A percentile compares a stretch with the other conserved stretches of the same genome.
These are phyloP conservation scores for Mactra quadrangularis DNA, from an alignment of 1,140 invertebrate species.

Conservation along the genomic window DNA sequence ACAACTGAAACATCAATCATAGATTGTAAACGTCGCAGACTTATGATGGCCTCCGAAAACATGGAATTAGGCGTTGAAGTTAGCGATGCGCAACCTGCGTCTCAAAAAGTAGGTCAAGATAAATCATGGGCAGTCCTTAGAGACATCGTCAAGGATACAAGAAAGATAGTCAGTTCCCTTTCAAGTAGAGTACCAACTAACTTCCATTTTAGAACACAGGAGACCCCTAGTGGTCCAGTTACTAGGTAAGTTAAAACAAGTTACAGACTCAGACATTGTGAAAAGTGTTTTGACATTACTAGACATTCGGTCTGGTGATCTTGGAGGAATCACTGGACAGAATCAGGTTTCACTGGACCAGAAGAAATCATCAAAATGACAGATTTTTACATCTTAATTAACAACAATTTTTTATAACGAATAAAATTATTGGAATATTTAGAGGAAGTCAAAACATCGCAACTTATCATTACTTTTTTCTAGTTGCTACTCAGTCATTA, in stretches of 20 bases:
- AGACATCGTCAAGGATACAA: constrained; percentile 91
- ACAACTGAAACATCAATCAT: constrained; percentile 22
- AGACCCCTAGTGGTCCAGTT: constrained; percentile 83
- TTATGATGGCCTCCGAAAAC: constrained; percentile 74
- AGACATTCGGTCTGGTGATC: too few species aligned
- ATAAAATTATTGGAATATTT: constrained; percentile 76
- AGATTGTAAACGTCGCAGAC: not conserved
- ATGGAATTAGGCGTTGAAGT: constrained; percentile 67
- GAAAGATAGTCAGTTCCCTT: constrained; percentile 82
- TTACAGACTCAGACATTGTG: too few species aligned
- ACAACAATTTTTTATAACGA: too few species aligned
- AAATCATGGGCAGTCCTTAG: constrained; percentile 91
- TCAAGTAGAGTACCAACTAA: constrained; percentile 83
- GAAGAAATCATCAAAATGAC: too few species aligned
- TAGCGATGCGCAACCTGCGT: constrained; percentile 55
- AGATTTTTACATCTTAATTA: too few species aligned
- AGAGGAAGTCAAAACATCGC: too few species aligned
- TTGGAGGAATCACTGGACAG: too few species aligned
- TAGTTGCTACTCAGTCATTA: too few species aligned
- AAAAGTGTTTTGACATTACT: too few species aligned
- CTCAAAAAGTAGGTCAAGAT: constrained; percentile 62
- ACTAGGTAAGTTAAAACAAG: constrained; percentile 87
- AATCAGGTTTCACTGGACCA: too few species aligned
- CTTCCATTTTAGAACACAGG: constrained; percentile 86
- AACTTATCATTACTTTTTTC: too few species aligned